Base-by-base conservation (phyloP, 2,797 vertebrate species). In the Monodelphis domestica region DNA sequence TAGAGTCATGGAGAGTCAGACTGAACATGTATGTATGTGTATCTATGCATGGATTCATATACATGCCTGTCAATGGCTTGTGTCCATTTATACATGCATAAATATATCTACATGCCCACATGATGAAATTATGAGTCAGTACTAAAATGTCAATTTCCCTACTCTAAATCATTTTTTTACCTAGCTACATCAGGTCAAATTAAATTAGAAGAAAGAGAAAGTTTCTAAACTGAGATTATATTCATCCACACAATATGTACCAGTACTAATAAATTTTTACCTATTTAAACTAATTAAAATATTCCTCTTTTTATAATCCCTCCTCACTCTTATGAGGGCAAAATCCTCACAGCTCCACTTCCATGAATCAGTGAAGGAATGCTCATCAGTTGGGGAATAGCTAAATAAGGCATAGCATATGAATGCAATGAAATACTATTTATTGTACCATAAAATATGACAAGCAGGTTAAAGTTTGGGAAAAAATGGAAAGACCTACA, bases 211-310 rank as follows among this genome's bases (percentile, higher is more conserved):
- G 53, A 88, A 63, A 78, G 15, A 89, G 38, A 95, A 90, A 9
- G 11, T 91, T 94, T 93, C 87, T 56, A 90, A 91, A 45, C 0
- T 53, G n/a, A 12, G 11, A 54, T 2, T 88, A 30, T 54, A 89
- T 52, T 91, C 84, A 29, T 7, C 52, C 91, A 26, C 1, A 94
- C 52, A 29, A 54, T 91, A 29, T 33, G 21, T 88, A 12, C 78
- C 30, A 26, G 0, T 91, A 88, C 0, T 54, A 90, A 45, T n/a
- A 89, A 78, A 92, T 54, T 93, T 29, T 91, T 91, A 30, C 95
- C n/a, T 28, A 12, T 84, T 93, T 84, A 88, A 93, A 93, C 6
- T 91, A 52, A 93, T 26, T 88, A 55, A 56, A 94, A 29, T 11
- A n/a, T 14, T 94, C 21, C 33, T 51, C 51, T 53, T 78, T 94